These are phyloP conservation scores for Sebastes minor DNA, from an alignment of 2,797 vertebrate genomes.

Conservation along the genomic window DNA sequence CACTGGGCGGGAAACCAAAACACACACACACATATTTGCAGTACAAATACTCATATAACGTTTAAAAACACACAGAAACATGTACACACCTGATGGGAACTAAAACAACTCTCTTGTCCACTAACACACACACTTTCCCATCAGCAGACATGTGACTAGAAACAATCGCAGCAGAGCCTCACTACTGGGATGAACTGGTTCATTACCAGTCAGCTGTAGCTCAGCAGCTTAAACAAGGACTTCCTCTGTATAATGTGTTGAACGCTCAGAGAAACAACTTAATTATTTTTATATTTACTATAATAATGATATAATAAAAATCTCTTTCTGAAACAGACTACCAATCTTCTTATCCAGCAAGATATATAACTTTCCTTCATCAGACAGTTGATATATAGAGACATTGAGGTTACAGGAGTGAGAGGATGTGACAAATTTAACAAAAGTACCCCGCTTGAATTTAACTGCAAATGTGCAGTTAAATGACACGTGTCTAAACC, in stretches of 20 bases:
- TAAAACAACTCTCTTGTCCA: neutral
- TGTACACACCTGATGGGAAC: neutral
- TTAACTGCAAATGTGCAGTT: no score
- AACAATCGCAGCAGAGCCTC: slow-evolving; percentile 3
- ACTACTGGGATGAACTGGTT: neutral
- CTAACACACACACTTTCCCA: neutral
- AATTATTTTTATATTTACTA: neutral
- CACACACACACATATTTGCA: neutral
- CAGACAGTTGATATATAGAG: no score
- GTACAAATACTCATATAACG: neutral
- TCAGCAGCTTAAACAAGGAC: neutral
- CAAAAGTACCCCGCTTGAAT: no score
- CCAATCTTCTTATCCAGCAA: no score
- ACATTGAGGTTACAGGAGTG: no score
- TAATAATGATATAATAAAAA: no score
- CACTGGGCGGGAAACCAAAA: slow-evolving; percentile 48
- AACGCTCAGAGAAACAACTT: neutral
- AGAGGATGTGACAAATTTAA: no score
- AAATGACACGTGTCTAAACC: no score
- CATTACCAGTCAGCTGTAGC: neutral
- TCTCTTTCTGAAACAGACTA: no score
- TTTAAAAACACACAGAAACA: neutral
- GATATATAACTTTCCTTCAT: no score
- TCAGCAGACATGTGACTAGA: slow-evolving; percentile 21
- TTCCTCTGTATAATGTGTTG: neutral